Evolutionary conservation across 2,888 invertebrate species (phyloP).

Genomic region (Diploptera punctata): DNA sequence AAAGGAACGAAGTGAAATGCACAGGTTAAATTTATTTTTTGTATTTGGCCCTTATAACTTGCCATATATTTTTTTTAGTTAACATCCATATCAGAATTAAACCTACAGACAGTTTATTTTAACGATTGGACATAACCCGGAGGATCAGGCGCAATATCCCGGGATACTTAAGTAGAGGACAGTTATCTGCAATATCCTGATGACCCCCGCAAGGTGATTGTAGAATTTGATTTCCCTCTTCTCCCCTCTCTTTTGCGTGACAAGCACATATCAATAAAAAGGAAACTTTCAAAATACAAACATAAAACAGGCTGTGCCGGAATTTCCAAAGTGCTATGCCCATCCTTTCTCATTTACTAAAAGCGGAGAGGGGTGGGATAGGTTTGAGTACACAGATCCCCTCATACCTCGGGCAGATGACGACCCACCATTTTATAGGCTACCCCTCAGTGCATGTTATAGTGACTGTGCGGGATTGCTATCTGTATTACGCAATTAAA

Average conservation of each 20-base stretch:
- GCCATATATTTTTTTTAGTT: too few species aligned
- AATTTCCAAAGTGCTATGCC: neutral
- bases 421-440: constrained; percentile 4
- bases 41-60: too few species aligned
- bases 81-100: too few species aligned
- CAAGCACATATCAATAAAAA: neutral
- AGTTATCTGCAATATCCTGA: neutral
- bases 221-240: neutral
- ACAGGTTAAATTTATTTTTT: too few species aligned
- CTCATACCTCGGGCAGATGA: neutral
- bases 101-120: too few species aligned
- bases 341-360: constrained; percentile 5
- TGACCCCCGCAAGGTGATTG: neutral
- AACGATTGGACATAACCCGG: too few species aligned
- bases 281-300: neutral
- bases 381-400: neutral
- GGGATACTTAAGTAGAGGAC: too few species aligned
- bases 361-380: neutral
- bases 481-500: constrained; percentile 26
- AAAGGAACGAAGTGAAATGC: too few species aligned
- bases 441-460: neutral
- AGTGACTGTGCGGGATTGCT: neutral
- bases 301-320: neutral
- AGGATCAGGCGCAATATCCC: too few species aligned
- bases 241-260: too few species aligned